Evolutionary conservation across 2,888 invertebrate species (phyloP), one percentile per base, ranked within the genome.

Genomic region (Yponomeuta malinellus): DNA sequence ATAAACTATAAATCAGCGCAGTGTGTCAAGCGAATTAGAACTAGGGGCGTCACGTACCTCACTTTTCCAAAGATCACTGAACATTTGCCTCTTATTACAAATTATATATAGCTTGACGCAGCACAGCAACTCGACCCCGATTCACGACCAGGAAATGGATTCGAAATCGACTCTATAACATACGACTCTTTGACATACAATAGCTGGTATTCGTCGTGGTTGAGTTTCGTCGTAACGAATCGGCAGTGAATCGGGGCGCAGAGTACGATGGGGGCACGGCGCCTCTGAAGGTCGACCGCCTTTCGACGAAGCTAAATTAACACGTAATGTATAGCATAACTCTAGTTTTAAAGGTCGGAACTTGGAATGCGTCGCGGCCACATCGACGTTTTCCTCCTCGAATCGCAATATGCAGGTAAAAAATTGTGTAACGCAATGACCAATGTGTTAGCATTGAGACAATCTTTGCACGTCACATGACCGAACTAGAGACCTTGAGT

Each of bases 261-360:
- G 15, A 59, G 52, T 59, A 8, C 73, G 64, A 29, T 29, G 66
- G 66, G 31, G 31, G 66, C 75, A 72, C 77, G 83, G 84, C 84
- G 84, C 85, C 86, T 79, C 75, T 77, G 89, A 89, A 90, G 90
- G 90, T 77, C 88, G 78, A 74, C 84, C 75, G 85, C 89, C 88
- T 89, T 89, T 89, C 88, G 83, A 87, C 78, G 80, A 77, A 74
- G 74, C 77, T 77, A 77, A 81, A 86, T 88, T 89, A 85, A 81
- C 87, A 88, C 65, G 70, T 70, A 64, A 70, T 37, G 70, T 48
- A 65, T 63, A 63, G 64, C 48, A 65, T 64, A 70, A 63, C 65
- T 70, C 70, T 33, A 48, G 64, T 48, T 63, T 48, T 48, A 64
- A 70, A 65, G 70, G 63, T 70, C 52, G 68, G 43, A 67, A 67